phyloP scores from a whole-genome alignment of 2,797 vertebrate species.

The Simalia tracyae region DNA sequence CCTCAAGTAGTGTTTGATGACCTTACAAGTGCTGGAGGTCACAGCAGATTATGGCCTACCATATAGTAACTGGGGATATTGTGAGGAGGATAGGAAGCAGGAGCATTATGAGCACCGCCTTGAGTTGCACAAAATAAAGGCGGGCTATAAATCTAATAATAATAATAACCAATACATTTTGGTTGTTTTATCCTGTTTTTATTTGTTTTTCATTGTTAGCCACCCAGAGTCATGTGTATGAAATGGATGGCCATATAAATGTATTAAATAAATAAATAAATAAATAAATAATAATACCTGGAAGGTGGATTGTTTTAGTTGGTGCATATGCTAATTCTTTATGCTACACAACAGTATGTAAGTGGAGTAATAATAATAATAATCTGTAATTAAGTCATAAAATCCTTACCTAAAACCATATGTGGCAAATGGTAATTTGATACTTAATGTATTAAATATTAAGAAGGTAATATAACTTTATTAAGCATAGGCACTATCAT shows the following conservation, averaged over 20 bases:
- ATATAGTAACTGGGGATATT: background rate
- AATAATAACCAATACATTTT: background rate
- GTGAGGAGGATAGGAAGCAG: background rate
- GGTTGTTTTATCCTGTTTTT: background rate
- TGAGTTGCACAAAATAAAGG: background rate
- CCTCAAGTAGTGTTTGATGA: background rate
- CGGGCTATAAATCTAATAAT: background rate
- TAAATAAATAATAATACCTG: background rate
- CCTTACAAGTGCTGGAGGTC: background rate
- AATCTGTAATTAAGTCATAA: background rate
- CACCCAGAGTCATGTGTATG: background rate
- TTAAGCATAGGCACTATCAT: conserved; percentile 47
- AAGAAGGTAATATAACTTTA: conserved; percentile 57
- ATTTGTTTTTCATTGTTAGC: background rate
- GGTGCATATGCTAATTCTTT: conserved; percentile 11
- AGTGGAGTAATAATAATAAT: background rate
- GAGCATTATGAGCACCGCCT: background rate
- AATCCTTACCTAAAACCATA: background rate
- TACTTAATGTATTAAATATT: conserved; percentile 44
- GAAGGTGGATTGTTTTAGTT: background rate
- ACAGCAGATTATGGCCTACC: background rate
- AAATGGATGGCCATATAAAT: background rate
- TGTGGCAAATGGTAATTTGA: conserved; percentile 38
- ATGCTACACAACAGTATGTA: background rate
- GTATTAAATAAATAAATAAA: background rate